phyloP scores from a whole-genome alignment of 37 sponge, comb jelly and placozoan genomes.

The Hexactinellida sp. region DNA sequence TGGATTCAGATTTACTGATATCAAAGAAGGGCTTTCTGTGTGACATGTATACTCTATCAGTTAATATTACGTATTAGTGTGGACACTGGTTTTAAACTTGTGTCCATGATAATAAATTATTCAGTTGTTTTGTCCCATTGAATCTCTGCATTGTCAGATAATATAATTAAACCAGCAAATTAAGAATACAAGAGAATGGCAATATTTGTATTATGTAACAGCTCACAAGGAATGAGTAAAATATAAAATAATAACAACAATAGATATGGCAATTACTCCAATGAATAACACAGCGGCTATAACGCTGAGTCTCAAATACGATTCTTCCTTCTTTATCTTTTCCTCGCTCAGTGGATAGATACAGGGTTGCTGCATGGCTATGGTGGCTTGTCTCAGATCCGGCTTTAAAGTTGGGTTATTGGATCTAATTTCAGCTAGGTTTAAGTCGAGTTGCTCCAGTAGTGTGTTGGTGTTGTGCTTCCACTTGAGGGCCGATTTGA shows the following conservation, averaged over 20 bases:
- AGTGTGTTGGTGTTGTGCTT: neutral
- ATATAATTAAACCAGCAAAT: too few relatives aligned
- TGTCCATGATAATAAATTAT: too few relatives aligned
- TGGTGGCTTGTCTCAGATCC: neutral
- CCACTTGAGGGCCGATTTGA: neutral
- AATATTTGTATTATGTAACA: neutral
- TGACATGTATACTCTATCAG: too few relatives aligned
- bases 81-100: too few relatives aligned
- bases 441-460: neutral
- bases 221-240: neutral
- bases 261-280: neutral
- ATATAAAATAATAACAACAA: slow-evolving; percentile 7
- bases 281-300: neutral
- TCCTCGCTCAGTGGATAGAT: neutral
- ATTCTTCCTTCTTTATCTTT: neutral
- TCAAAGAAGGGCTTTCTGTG: neutral
- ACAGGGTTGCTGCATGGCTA: neutral
- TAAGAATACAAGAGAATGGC: neutral
- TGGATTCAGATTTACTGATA: neutral
- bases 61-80: too few relatives aligned
- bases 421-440: neutral
- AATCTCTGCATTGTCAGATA: too few relatives aligned
- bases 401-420: neutral
- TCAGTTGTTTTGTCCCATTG: too few relatives aligned
- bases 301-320: neutral